Evolutionary conservation across 2,797 vertebrate species (phyloP), one percentile per base, ranked within the genome.

Genomic region (Glyptemys insculpta): DNA sequence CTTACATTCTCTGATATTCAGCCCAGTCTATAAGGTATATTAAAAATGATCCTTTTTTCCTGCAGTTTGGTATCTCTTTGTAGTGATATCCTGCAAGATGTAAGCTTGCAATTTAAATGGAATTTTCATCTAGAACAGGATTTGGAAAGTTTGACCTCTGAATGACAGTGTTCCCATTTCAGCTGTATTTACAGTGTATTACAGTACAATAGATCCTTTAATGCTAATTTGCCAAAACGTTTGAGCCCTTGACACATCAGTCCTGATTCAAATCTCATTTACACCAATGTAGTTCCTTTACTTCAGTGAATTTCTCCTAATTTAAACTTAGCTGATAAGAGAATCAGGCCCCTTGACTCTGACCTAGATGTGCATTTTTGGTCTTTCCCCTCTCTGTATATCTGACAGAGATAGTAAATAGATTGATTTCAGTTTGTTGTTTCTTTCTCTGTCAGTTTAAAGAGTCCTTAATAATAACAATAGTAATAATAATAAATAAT

Each of bases 41-140:
- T 25, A 85, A 85, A 65, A 34, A 25, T 79, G 37, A 82, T 37
- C 6, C 5, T 37, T 16, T 31, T 2, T 79, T 80, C 81, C 23
- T 90, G 57, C 16, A 57, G n/a, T 86, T 81, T 47, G n/a, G 83
- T 72, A 5, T 87, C 68, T 95, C 86, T 50, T 89, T 94, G 86
- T 89, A 29, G 52, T 49, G n/a, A 88, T 72, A 49, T 21, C 8
- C 23, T 81, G 59, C 47, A 68, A 78, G 37, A 25, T 29, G 41
- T 52, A 81, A 86, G 34, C 8, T 19, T 9, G 25, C 44, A 81
- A 11, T 94, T 79, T 84, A 91, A 65, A 76, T 50, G 27, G 41
- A 87, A 82, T 96, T 93, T 91, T 95, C 49, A 79, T 92, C n/a
- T 25, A 81, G 74, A 80, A 4, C 9, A 25, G 10, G 12, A 74